Conservation (phyloP, 2,113 vertebrate genomes). For the Corydoras maculifer region DNA sequence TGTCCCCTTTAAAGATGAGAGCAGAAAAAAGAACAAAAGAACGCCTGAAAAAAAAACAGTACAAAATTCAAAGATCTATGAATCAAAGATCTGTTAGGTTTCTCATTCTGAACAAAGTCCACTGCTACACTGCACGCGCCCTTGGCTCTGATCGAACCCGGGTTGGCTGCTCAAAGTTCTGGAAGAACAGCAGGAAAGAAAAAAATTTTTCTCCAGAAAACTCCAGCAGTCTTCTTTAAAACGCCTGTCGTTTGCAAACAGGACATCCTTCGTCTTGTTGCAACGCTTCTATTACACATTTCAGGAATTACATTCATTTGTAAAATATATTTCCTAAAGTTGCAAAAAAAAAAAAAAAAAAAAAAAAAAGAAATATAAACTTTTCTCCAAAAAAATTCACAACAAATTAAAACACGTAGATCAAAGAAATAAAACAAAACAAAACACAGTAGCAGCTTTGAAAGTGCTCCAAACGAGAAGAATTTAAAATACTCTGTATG, state of each 20-base stretch:
- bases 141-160: slow-evolving; percentile 33
- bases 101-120: slow-evolving; percentile 6
- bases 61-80: slow-evolving; percentile 8
- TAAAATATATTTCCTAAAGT: slow-evolving; percentile 40
- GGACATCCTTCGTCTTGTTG: not conserved
- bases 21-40: not conserved
- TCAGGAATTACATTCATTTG: slow-evolving; percentile 52
- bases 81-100: not conserved
- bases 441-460: slow-evolving; percentile 50
- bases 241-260: not conserved
- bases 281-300: slow-evolving; percentile 33
- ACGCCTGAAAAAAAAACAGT: slow-evolving; percentile 2
- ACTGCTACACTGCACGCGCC: slow-evolving; percentile 39
- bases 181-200: slow-evolving; percentile 34
- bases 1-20: slow-evolving; percentile 12
- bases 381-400: slow-evolving; percentile 7
- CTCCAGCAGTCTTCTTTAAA: too few species aligned
- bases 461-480: slow-evolving; percentile 48
- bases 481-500: slow-evolving; percentile 50
- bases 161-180: slow-evolving; percentile 21
- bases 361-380: slow-evolving; percentile 1
- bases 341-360: slow-evolving; percentile 33
- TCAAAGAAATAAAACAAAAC: slow-evolving; percentile 22
- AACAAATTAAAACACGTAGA: slow-evolving; percentile 22
- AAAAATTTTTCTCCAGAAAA: too few species aligned